A percentile compares a stretch with the other conserved stretches of the same genome.
Evolutionary conservation across 2,113 vertebrate genomes (phyloP).

Genomic region (Xiphophorus couchianus): DNA sequence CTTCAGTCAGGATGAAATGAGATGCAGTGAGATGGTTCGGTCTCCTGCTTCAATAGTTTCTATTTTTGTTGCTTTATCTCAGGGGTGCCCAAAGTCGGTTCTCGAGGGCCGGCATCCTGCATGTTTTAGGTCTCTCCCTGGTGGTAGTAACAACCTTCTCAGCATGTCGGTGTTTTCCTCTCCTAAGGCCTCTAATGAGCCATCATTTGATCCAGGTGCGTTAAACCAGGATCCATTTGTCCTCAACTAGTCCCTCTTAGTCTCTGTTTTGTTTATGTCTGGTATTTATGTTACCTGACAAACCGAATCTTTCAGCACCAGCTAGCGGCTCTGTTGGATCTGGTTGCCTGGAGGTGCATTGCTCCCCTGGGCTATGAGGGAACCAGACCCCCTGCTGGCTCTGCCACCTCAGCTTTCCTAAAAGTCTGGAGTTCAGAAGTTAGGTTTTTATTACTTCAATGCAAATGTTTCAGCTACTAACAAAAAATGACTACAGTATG

Average conservation of each 20-base stretch:
- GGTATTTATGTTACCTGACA: constrained; percentile 7
- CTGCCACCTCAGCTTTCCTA: constrained; percentile 12
- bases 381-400: constrained; percentile 14
- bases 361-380: constrained; percentile 12
- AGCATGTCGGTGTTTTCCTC: too few species aligned
- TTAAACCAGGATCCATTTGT: background rate
- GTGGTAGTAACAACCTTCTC: too few species aligned
- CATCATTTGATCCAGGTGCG: too few species aligned
- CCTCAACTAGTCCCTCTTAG: constrained; percentile 14
- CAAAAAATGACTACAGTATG: too few species aligned
- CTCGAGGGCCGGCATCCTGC: too few species aligned
- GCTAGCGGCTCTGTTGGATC: constrained; percentile 5
- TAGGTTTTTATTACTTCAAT: background rate
- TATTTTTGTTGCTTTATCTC: background rate
- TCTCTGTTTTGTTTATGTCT: constrained; percentile 8
- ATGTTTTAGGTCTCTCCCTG: too few species aligned
- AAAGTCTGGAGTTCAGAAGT: background rate
- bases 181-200: too few species aligned
- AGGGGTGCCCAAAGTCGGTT: too few species aligned
- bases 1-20: background rate
- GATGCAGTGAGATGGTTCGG: background rate
- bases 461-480: too few species aligned
- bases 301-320: background rate
- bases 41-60: background rate
- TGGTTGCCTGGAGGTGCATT: background rate